These are phyloP conservation scores for Ciconia boyciana DNA, from an alignment of 2,113 vertebrate species.

Conservation along the genomic window DNA sequence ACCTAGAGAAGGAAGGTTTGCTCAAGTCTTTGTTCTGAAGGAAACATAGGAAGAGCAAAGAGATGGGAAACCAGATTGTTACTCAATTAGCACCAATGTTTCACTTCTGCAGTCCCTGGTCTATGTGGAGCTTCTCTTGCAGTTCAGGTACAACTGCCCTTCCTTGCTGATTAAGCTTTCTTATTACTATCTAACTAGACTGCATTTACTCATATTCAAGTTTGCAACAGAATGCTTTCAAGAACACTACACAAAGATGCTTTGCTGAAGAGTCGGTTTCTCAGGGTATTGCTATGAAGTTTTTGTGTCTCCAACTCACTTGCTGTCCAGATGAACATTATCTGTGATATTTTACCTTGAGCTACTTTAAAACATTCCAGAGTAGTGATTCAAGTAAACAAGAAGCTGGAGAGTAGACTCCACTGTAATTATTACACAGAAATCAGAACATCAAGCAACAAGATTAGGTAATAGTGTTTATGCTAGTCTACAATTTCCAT, in stretches of 20 bases:
- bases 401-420: neutral
- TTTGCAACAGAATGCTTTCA: neutral
- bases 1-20: neutral
- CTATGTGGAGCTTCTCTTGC: neutral
- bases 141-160: neutral
- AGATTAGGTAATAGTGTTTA: neutral
- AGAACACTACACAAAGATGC: neutral
- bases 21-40: neutral
- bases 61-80: neutral
- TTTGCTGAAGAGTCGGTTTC: neutral
- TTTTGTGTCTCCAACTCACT: neutral
- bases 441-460: neutral
- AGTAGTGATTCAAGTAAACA: neutral
- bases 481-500: neutral
- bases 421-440: neutral
- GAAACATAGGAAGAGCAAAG: neutral
- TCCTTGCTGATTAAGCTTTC: neutral
- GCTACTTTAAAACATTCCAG: neutral
- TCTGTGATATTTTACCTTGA: neutral
- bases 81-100: neutral
- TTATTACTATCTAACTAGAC: neutral
- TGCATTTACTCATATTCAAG: neutral
- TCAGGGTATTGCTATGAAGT: neutral
- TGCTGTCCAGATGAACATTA: neutral
- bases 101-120: neutral